Evolutionary conservation across 2,113 vertebrate species (phyloP), one percentile per base, ranked within the genome.

Genomic region (Pterocles burchelli): DNA sequence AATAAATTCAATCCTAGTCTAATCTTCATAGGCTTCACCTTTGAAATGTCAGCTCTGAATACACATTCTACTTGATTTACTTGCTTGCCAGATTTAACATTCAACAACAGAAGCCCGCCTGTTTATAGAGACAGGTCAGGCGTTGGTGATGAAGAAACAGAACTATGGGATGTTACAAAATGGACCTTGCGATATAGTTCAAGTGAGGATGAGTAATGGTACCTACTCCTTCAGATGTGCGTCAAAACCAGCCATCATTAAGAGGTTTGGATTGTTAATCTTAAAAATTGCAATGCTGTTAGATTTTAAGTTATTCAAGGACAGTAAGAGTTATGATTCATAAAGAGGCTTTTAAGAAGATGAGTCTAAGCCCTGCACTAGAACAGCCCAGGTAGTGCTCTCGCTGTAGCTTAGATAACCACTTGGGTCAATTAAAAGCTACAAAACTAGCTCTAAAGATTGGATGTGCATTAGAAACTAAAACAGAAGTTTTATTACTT

Each of bases 311-410:
- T 65, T 75, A 78, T 75, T 94, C 83, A 94, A 95, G 83, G 88
- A 71, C 88, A 95, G 52, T 77, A 79, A 87, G 68, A 86, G 36
- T 80, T 94, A 94, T 89, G 90, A 96, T 93, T 93, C 88, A 96
- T 89, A 89, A 86, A 88, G 88, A 94, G 36, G 93, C 85, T 97
- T 95, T 94, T 78, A 93, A 90, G 83, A 77, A 84, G 85, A 95
- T 93, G 88, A 96, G 45, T 71, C 92, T 93, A 80, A 97, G 78
- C 82, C 75, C 72, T 52, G 48, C n/a, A 57, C 75, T 34, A 41
- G 59, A 80, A 73, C 67, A 86, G 51, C 67, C 70, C 76, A 84
- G 85, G 92, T 45, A 76, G 65, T 36, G 45, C 65, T 88, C 65
- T 71, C 52, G 52, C 49, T 74, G 33, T 21, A 71, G 54, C 54